Percentiles rank a stretch among this genome's conserved stretches.
phyloP scores from a whole-genome alignment of 2,797 vertebrate genomes.

The Alcedo quadribrachys region DNA sequence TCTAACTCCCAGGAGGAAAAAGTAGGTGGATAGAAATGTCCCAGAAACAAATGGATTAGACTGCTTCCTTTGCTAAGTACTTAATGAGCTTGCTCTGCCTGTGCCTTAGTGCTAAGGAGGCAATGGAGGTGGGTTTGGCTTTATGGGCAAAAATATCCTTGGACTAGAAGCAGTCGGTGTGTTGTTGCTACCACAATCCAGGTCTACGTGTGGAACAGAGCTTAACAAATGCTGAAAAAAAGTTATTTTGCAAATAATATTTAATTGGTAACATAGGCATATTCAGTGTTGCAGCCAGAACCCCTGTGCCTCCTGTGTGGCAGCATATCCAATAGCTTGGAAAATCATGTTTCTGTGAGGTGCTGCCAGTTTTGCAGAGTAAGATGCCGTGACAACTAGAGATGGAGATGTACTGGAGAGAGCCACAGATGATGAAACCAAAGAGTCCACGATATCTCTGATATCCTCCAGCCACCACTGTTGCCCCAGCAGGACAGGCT shows the following conservation, averaged over 20 bases:
- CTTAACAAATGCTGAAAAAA: not conserved
- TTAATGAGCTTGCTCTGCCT: not conserved
- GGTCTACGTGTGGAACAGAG: not conserved
- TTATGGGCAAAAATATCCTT: not conserved
- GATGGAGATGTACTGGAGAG: not conserved
- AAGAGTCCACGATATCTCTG: not conserved
- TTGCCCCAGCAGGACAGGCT: not conserved
- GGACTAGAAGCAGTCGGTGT: not conserved
- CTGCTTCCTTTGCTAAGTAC: not conserved
- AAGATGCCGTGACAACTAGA: not conserved
- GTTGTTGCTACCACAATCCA: not conserved
- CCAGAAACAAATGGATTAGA: not conserved
- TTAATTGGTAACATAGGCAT: not conserved
- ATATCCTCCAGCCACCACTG: not conserved
- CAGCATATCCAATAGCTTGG: not conserved
- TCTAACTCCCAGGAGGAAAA: not conserved
- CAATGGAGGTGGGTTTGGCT: not conserved
- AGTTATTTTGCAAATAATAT: not conserved
- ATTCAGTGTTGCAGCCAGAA: not conserved
- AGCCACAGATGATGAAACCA: rapidly evolving
- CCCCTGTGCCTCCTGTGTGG: not conserved
- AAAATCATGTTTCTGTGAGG: not conserved
- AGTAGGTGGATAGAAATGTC: not conserved
- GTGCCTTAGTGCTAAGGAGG: not conserved
- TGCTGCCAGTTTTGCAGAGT: not conserved